Evolutionary conservation across 2,797 vertebrate genomes (phyloP).

Genomic region (Sparus aurata): DNA sequence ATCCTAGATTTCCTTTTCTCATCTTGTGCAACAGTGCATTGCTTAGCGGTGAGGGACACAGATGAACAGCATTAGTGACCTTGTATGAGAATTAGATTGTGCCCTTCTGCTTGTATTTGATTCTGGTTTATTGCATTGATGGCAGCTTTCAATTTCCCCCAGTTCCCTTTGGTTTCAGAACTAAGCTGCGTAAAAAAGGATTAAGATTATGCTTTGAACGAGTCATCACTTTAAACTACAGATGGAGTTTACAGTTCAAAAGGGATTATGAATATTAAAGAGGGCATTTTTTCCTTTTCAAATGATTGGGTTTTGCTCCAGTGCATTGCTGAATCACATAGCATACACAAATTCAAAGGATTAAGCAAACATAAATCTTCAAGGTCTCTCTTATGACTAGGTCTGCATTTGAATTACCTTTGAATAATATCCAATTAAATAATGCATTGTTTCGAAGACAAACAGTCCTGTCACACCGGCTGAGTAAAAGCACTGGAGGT

Average conservation of each 20-base stretch:
- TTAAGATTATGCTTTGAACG: slow-evolving; percentile 85
- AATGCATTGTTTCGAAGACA: slow-evolving; percentile 77
- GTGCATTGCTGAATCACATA: slow-evolving; percentile 73
- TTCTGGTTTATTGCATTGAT: slow-evolving; percentile 81
- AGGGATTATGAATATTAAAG: slow-evolving; percentile 88
- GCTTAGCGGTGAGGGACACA: slow-evolving; percentile 42
- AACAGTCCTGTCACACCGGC: slow-evolving; percentile 58
- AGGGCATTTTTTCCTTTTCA: slow-evolving; percentile 70
- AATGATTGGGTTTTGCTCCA: slow-evolving; percentile 82
- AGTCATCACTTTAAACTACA: slow-evolving; percentile 88
- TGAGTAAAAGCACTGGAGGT: slow-evolving; percentile 46
- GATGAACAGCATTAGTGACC: slow-evolving; percentile 71
- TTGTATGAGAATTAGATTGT: slow-evolving; percentile 71
- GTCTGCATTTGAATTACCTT: slow-evolving; percentile 77
- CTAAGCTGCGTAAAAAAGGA: slow-evolving; percentile 83
- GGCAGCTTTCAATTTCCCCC: slow-evolving; percentile 79
- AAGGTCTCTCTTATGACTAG: slow-evolving; percentile 75
- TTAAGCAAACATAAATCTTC: slow-evolving; percentile 80
- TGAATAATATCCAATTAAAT: slow-evolving; percentile 83
- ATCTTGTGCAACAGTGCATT: slow-evolving; percentile 42
- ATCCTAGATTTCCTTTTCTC: slow-evolving; percentile 5
- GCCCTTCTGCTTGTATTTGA: slow-evolving; percentile 73
- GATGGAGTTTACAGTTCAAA: slow-evolving; percentile 87
- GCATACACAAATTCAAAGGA: slow-evolving; percentile 79
- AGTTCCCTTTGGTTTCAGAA: slow-evolving; percentile 81